These are phyloP conservation scores for Hyppa rectilinea DNA, from an alignment of 2,888 invertebrate genomes.

Conservation along the genomic window DNA sequence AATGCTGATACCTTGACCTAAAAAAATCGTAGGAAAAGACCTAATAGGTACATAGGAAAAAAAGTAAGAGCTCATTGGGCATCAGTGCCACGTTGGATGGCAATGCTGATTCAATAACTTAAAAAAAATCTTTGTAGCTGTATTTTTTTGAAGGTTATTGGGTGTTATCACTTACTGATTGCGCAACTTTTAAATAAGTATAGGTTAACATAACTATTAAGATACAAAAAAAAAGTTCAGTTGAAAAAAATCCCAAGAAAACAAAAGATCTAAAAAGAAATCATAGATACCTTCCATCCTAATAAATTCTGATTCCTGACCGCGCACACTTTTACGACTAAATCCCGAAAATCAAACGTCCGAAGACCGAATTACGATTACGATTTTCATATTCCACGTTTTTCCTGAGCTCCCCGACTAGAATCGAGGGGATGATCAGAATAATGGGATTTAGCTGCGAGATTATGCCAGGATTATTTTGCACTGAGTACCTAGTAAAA, in stretches of 20 bases:
- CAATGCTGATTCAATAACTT: too few relatives aligned
- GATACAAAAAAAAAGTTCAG: neutral
- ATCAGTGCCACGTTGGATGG: too few relatives aligned
- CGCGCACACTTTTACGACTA: conserved; percentile 75
- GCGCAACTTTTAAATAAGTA: neutral
- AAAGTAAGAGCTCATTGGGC: too few relatives aligned
- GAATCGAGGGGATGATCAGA: conserved; percentile 85
- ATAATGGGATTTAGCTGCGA: conserved; percentile 89
- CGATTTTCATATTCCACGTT: conserved; percentile 67
- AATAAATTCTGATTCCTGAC: conserved; percentile 76
- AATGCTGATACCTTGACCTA: too few relatives aligned
- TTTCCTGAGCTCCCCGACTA: conserved; percentile 55
- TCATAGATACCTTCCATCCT: conserved; percentile 48
- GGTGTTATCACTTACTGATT: neutral
- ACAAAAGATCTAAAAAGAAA: conserved; percentile 30
- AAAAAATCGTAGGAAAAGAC: too few relatives aligned
- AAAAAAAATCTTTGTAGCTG: too few relatives aligned
- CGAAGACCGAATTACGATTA: conserved; percentile 71
- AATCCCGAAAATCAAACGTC: conserved; percentile 79
- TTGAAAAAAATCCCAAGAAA: conserved; percentile 8
- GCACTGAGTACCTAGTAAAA: conserved; percentile 84
- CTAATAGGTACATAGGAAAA: too few relatives aligned
- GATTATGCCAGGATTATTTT: conserved; percentile 90
- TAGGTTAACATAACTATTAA: neutral
- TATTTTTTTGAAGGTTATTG: neutral